Evolutionary conservation across 2,797 vertebrate genomes (phyloP), one percentile per base, ranked within the genome.

Genomic region (Crocodylus rhombifer): DNA sequence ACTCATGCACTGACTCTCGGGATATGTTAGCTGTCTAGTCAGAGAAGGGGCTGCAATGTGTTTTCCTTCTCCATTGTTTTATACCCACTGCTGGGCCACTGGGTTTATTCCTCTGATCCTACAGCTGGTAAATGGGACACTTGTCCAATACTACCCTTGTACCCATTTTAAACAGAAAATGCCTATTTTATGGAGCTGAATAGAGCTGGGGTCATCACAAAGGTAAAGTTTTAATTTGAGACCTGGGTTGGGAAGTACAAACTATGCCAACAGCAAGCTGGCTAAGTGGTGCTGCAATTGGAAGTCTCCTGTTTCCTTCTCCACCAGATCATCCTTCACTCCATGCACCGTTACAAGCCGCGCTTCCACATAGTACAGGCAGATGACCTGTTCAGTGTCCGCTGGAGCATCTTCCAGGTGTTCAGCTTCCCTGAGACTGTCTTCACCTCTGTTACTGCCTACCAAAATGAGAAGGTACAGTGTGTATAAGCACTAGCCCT

Each of bases 291-390:
- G 17, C 26, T 81, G n/a, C 88, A 81, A 36, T 1, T 28, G 61
- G 57, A 81, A 84, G 30, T 85, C 58, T 88, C 91, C 77, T 92
- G 67, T 89, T 8, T 90, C 77, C 67, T 69, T 62, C 55, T 84
- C 74, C 86, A 62, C 78, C 84, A 97, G 97, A 99, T 99, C 80
- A 99, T 99, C 91, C 96, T 99, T 81, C 99, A 99, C 96, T 99
- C 99, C 33, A 99, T 99, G 99, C 99, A 99, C 81, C 98, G 98
- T 18, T 99, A 99, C 97, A 98, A 99, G 91, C 99, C 99, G 0
- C 98, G 99, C 82, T 99, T 99, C 97, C 99, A 99, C 97, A 97
- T 99, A 2, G 98, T 99, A 81, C 99, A 99, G 96, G 98, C 99
- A 0, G 99, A 99, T 1, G 98, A 99, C 91, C 97, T 99, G 28